These are phyloP conservation scores for Acleris emargana DNA, from an alignment of 2,888 invertebrate species.

Conservation along the genomic window DNA sequence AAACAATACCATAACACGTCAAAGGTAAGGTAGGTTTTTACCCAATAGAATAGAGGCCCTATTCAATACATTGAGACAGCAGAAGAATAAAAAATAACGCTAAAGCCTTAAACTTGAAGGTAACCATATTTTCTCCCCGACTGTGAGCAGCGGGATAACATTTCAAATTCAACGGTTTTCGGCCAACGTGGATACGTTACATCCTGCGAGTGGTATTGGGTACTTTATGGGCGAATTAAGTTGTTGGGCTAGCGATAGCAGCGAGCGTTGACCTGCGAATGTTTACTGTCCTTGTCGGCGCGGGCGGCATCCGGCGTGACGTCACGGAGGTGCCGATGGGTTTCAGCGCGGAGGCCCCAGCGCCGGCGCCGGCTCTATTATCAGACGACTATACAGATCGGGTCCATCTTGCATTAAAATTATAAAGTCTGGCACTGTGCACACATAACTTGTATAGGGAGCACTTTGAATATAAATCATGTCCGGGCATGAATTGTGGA, in stretches of 20 bases:
- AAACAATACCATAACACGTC: too few species aligned
- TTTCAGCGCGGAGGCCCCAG: slow-evolving; percentile 64
- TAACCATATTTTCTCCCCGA: too few species aligned
- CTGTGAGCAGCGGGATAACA: not conserved
- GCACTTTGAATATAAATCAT: too few species aligned
- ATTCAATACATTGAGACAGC: too few species aligned
- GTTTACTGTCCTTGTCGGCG: slow-evolving; percentile 80
- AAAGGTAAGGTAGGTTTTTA: too few species aligned
- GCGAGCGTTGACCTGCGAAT: slow-evolving; percentile 80
- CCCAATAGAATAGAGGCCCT: too few species aligned
- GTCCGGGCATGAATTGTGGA: too few species aligned
- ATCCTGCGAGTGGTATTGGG: slow-evolving; percentile 20
- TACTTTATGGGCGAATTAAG: slow-evolving; percentile 38
- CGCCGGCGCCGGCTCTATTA: slow-evolving; percentile 8
- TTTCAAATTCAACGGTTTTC: slow-evolving; percentile 32
- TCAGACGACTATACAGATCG: not conserved
- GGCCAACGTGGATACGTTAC: slow-evolving; percentile 23
- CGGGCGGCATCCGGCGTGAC: slow-evolving; percentile 64
- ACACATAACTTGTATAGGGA: too few species aligned
- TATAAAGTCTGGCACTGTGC: not conserved
- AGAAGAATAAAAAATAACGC: too few species aligned
- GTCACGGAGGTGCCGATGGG: slow-evolving; percentile 81
- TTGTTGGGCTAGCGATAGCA: slow-evolving; percentile 61
- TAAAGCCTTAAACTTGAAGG: too few species aligned
- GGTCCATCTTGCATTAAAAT: not conserved